Evolutionary conservation across 2,888 invertebrate species (phyloP), one percentile per base, ranked within the genome.

Genomic region (Trichopria drosophilae): DNA sequence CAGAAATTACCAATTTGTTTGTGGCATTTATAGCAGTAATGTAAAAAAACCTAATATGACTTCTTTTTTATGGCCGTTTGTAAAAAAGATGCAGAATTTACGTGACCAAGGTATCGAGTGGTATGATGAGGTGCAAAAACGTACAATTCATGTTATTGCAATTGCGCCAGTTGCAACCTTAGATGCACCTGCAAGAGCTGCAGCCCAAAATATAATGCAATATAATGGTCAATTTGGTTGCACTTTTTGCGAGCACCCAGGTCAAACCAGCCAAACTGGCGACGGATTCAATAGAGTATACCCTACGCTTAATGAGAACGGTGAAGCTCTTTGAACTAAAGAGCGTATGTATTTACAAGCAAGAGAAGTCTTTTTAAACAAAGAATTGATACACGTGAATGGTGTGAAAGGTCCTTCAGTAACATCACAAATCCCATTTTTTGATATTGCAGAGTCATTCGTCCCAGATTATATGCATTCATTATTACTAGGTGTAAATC

Each of bases 151-250:
- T 6, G 45, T 24, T 24, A 44, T 19, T 16, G 41, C 35, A 18
- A 50, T 53, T 18, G 53, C 49, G 5, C 53, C 49, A 13, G 19
- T 32, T n/a, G n/a, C n/a, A n/a, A n/a, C n/a, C n/a, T n/a, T n/a
- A n/a, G n/a, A n/a, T n/a, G n/a, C n/a, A n/a, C 49, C 49, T 22
- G 53, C 41, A 13, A 45, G 41, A 46, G 50, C 50, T 9, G 26
- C 12, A 2, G 46, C 29, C 7, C 35, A 40, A 20, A 54, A 54
- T 28, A 29, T 50, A 9, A 50, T 50, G 36, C 22, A 26, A n/a
- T 44, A 32, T 12, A 50, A 46, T 46, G 53, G 53, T 6, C 13
- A 40, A 29, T 46, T 7, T 18, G 26, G 46, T 2, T 50, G 43
- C 23, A 15, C 37, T 15, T 26, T 23, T 36, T 46, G 36, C n/a